Evolutionary conservation across 2,888 invertebrate species (phyloP).

Genomic region (Temnothorax unifasciatus): DNA sequence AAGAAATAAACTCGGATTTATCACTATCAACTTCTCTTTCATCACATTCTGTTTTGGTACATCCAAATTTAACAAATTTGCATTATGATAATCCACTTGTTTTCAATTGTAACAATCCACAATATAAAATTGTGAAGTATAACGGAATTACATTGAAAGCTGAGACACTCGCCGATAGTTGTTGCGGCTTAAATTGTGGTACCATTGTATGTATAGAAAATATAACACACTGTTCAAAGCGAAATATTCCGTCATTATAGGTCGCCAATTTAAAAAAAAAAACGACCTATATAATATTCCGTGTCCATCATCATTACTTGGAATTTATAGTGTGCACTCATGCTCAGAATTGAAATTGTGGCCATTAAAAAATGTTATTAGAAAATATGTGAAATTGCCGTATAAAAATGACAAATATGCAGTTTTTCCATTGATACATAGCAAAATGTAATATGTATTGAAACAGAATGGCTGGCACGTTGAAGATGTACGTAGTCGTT

Average conservation of each 20-base stretch:
- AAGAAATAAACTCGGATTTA: constrained; percentile 2
- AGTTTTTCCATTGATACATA: too few relatives aligned
- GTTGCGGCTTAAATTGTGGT: background rate
- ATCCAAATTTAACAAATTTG: background rate
- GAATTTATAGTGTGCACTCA: too few relatives aligned
- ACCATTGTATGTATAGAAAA: background rate
- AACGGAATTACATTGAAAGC: constrained; percentile 20
- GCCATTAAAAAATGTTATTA: too few relatives aligned
- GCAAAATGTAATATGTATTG: too few relatives aligned
- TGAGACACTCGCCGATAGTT: constrained; percentile 1
- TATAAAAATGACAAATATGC: too few relatives aligned
- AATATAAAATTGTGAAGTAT: constrained; percentile 6
- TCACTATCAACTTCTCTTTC: constrained; percentile 1
- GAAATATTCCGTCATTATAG: background rate
- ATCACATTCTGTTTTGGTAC: background rate
- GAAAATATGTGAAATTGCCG: too few relatives aligned
- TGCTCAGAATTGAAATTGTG: too few relatives aligned
- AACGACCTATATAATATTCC: too few relatives aligned
- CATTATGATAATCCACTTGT: constrained; percentile 15
- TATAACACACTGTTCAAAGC: background rate
- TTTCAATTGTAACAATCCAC: background rate
- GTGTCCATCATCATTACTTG: too few relatives aligned
- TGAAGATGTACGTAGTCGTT: too few relatives aligned
- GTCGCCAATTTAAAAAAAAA: background rate
- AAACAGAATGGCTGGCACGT: too few relatives aligned